Conservation (phyloP, 2,888 invertebrate genomes). For the Habroteleia sp. region DNA sequence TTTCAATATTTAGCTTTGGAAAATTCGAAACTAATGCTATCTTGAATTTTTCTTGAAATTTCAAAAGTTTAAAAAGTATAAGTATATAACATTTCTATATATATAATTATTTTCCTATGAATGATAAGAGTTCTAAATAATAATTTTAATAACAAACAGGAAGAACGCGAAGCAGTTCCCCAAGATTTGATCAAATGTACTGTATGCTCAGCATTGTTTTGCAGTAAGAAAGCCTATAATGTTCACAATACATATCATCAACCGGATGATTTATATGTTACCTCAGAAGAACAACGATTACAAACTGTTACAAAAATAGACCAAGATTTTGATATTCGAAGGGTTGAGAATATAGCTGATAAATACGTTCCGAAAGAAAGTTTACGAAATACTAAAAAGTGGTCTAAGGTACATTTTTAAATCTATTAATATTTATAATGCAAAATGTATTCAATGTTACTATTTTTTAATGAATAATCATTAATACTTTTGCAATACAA, state of each 20-base stretch:
- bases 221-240: conserved; percentile 85
- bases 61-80: too few relatives aligned
- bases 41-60: too few relatives aligned
- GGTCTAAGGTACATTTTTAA: conserved; percentile 67
- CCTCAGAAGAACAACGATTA: conserved; percentile 83
- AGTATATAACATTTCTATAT: too few relatives aligned
- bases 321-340: conserved; percentile 82
- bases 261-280: conserved; percentile 84
- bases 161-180: conserved; percentile 81
- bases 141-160: conserved; percentile 70
- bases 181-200: conserved; percentile 85
- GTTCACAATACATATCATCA: conserved; percentile 85
- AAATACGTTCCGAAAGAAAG: conserved; percentile 72
- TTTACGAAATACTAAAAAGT: conserved; percentile 67
- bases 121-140: conserved; percentile 1
- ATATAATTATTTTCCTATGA: too few relatives aligned
- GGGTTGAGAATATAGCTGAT: conserved; percentile 77
- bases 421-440: too few relatives aligned
- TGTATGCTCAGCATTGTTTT: conserved; percentile 85
- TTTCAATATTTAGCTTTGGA: too few relatives aligned
- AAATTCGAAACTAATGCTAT: too few relatives aligned
- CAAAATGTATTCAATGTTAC: too few relatives aligned
- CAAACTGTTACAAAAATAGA: conserved; percentile 82
- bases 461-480: too few relatives aligned
- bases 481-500: too few relatives aligned